phyloP scores from a whole-genome alignment of 2,888 invertebrate species.

The Drosophila diplacantha region DNA sequence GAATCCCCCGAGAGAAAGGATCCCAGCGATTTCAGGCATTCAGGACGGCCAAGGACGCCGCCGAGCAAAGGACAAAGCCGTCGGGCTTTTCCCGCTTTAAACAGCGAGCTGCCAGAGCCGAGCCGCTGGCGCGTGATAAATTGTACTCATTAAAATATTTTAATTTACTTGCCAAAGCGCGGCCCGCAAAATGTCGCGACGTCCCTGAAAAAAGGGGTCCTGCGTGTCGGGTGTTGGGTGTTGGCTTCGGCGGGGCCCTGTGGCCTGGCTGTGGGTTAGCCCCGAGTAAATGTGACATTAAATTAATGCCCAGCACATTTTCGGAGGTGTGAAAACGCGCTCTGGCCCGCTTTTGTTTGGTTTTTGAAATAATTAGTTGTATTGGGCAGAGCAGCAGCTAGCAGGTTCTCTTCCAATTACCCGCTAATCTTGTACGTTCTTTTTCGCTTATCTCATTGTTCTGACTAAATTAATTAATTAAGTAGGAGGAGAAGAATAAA shows the following conservation, averaged over 20 bases:
- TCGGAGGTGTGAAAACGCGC: constrained; percentile 26
- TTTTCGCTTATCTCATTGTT: no score
- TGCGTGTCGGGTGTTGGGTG: background rate
- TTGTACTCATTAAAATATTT: constrained; percentile 73
- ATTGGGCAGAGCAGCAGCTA: constrained; percentile 2
- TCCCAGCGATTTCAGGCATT: constrained; percentile 11
- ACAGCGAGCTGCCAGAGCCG: constrained; percentile 26
- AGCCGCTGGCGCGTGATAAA: constrained; percentile 62
- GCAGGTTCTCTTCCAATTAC: constrained; percentile 3
- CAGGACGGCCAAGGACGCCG: constrained; percentile 10
- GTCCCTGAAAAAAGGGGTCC: background rate
- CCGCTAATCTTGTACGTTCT: background rate
- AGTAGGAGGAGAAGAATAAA: no score
- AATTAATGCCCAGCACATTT: constrained; percentile 64
- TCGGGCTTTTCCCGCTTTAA: constrained; percentile 31
- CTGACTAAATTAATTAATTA: background rate
- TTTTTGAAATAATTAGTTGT: constrained; percentile 59
- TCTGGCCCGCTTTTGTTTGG: constrained; percentile 6
- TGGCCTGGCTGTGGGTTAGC: background rate
- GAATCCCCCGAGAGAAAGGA: constrained; percentile 14
- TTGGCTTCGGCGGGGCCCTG: background rate
- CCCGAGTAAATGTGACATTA: constrained; percentile 47
- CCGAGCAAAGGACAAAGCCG: constrained; percentile 21
- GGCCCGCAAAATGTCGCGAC: constrained; percentile 17
- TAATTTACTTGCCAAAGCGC: constrained; percentile 66